A percentile compares a stretch with the other conserved stretches of the same genome.
These are phyloP conservation scores for Melipona quadrifasciata DNA, from an alignment of 1,140 invertebrate genomes.

Conservation along the genomic window DNA sequence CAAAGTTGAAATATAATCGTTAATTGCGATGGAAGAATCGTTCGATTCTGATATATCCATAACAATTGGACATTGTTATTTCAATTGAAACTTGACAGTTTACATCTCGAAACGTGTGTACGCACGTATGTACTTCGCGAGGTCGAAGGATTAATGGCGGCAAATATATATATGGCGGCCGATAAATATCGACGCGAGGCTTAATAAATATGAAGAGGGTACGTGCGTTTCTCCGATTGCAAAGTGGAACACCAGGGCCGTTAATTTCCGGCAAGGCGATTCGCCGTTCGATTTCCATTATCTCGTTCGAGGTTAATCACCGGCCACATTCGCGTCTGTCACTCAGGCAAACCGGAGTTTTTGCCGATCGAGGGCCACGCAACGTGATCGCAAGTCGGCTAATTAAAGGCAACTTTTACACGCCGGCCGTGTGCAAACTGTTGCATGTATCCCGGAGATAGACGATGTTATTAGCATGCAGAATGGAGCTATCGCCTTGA, in stretches of 20 bases:
- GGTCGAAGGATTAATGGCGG: too few species aligned
- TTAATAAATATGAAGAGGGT: background rate
- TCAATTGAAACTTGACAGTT: too few species aligned
- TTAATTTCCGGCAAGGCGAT: background rate
- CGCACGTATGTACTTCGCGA: too few species aligned
- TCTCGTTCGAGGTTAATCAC: slow-evolving; percentile 3
- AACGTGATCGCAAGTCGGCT: background rate
- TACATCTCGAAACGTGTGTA: too few species aligned
- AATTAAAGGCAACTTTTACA: slow-evolving; percentile 10
- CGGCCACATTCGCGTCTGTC: background rate
- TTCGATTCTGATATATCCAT: too few species aligned
- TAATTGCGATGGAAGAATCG: too few species aligned
- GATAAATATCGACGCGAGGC: background rate
- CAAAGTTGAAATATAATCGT: too few species aligned
- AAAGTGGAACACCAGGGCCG: background rate
- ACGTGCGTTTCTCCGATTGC: background rate
- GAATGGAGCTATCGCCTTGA: background rate
- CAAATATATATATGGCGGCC: too few species aligned
- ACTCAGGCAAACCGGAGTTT: background rate
- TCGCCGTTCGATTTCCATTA: background rate
- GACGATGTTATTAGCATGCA: background rate
- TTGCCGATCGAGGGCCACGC: background rate
- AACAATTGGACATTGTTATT: too few species aligned
- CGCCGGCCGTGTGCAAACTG: background rate
- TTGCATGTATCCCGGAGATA: background rate